phyloP scores from a whole-genome alignment of 2,113 vertebrate species.

The Setophaga kirtlandii region DNA sequence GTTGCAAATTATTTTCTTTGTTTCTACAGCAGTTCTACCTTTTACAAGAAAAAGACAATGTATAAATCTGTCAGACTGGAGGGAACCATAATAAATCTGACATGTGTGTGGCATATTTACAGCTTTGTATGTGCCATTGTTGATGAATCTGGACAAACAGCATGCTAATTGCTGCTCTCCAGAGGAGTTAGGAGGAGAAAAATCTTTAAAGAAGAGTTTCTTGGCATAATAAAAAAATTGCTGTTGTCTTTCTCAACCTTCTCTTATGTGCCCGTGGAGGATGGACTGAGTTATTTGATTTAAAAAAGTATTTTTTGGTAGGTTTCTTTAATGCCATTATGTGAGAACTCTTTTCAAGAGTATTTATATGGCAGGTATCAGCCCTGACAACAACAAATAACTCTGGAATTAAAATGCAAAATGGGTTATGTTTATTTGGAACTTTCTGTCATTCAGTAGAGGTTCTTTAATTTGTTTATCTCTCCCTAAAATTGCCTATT shows the following conservation, averaged over 20 bases:
- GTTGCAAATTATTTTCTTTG: neutral
- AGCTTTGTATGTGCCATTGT: neutral
- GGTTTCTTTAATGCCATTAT: neutral
- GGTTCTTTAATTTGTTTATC: constrained; percentile 59
- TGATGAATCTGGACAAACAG: constrained; percentile 45
- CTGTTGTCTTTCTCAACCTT: neutral
- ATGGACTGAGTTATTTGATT: neutral
- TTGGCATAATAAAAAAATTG: constrained; percentile 1
- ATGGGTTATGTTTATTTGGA: constrained; percentile 49
- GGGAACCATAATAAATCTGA: constrained; percentile 9
- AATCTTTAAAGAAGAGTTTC: constrained; percentile 16
- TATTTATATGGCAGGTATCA: neutral
- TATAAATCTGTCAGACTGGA: neutral
- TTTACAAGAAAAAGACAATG: neutral
- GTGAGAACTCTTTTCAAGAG: neutral
- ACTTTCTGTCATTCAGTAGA: constrained; percentile 39
- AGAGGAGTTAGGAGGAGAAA: neutral
- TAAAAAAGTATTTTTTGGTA: neutral
- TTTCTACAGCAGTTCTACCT: neutral
- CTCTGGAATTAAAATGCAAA: constrained; percentile 40
- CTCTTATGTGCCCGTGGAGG: neutral
- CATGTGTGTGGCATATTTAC: neutral
- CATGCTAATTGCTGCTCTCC: constrained; percentile 33
- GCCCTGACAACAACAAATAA: neutral
- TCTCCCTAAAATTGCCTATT: constrained; percentile 44